phyloP scores from a whole-genome alignment of 2,113 vertebrate genomes.

The Malurus elegans region DNA sequence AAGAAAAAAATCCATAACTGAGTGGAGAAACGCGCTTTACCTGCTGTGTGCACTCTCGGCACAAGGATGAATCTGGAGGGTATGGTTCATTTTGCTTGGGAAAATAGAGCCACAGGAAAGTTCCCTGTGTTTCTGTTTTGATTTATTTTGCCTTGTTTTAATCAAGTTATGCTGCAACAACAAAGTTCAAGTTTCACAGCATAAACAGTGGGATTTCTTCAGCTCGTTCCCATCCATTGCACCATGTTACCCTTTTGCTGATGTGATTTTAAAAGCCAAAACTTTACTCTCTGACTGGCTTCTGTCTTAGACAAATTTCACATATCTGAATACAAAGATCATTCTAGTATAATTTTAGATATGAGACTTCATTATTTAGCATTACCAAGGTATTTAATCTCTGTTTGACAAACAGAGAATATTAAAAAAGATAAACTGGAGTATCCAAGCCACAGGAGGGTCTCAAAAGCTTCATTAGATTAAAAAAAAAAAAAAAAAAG shows the following conservation, averaged over 20 bases:
- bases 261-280: background rate
- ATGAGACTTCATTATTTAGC: conserved; percentile 25
- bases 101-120: background rate
- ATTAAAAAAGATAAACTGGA: background rate
- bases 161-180: background rate
- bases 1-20: background rate
- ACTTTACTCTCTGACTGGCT: background rate
- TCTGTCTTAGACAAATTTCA: background rate
- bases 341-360: background rate
- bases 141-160: background rate
- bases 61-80: background rate
- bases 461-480: background rate
- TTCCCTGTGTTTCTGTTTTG: background rate
- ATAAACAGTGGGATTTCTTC: background rate
- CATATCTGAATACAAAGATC: background rate
- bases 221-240: background rate
- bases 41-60: background rate
- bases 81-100: background rate
- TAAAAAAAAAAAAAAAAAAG: background rate
- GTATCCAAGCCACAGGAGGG: background rate
- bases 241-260: background rate
- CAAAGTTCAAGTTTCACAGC: background rate
- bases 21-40: background rate
- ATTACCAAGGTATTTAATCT: background rate
- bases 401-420: conserved; percentile 15